Base-by-base conservation (phyloP, 2,797 vertebrate genomes). In the Psittacula derbiana region DNA sequence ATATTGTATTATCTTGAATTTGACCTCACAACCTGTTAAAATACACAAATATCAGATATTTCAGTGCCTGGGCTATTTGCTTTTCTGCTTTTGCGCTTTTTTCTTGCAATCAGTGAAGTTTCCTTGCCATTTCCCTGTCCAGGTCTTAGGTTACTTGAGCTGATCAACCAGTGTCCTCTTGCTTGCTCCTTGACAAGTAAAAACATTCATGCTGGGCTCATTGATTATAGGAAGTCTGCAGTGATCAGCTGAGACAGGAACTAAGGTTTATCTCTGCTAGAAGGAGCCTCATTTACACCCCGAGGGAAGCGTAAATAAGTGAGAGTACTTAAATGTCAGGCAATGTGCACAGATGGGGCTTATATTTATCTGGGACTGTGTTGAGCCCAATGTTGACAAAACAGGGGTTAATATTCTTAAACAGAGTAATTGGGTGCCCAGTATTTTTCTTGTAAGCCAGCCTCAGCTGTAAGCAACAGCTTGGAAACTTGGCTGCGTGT, bases 401-500 rank as follows among this genome's bases (percentile, higher is more conserved):
- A 81, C 61, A 11, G 5, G 11, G 70, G 57, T 75, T 95, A 91
- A 94, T 89, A 71, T 84, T 92, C 73, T 85, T 93, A 70, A 93
- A 71, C 67, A 71, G 88, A 72, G 10, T 38, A 69, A 84, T 92
- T 90, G 71, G 31, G 58, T 92, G 93, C 41, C n/a, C 38, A 33
- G 61, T 14, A 5, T 72, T 80, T 72, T 87, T 41, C 36, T 17
- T 55, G 70, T 52, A 79, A 89, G 33, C 65, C 31, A 73, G 12
- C 23, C 73, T 95, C 38, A 75, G 84, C 80, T 82, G 1, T 16
- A 8, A 67, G 46, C 61, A 94, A 82, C 86, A 88, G 86, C 76
- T 89, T 66, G 90, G 81, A 43, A 86, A 66, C 58, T 83, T 96
- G 94, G 78, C 94, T 89, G 67, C 12, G 44, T 78, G 60, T 85